These are phyloP conservation scores for Eleginops maclovinus DNA, from an alignment of 2,113 vertebrate genomes.

Conservation along the genomic window DNA sequence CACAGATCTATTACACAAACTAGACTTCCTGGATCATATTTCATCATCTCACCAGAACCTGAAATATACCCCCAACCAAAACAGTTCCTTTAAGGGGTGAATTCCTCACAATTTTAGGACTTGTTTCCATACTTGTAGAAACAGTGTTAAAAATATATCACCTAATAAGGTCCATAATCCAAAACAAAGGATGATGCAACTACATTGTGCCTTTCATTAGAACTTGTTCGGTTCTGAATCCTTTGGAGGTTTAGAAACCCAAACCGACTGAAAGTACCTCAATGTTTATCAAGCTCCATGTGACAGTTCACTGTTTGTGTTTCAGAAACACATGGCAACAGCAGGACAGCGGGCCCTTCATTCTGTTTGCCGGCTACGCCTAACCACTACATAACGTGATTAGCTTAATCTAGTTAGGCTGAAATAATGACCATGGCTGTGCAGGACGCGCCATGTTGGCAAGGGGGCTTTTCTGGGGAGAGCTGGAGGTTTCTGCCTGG, in stretches of 20 bases:
- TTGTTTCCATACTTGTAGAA: no score
- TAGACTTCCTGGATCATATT: not conserved
- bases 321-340: slow-evolving; percentile 63
- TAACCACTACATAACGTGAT: slow-evolving; percentile 77
- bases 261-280: not conserved
- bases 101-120: no score
- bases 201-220: not conserved
- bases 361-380: slow-evolving; percentile 64
- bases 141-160: not conserved
- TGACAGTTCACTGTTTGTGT: slow-evolving; percentile 55
- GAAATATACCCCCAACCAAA: not conserved
- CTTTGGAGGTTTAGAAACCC: slow-evolving; percentile 13
- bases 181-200: not conserved
- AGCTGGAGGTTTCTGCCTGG: slow-evolving; percentile 49
- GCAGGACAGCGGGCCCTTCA: slow-evolving; percentile 64
- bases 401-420: slow-evolving; percentile 81
- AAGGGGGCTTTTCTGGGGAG: slow-evolving; percentile 16
- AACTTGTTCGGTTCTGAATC: no score
- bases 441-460: slow-evolving; percentile 56
- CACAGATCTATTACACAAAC: no score
- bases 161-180: not conserved
- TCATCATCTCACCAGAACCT: not conserved
- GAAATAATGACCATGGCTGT: slow-evolving; percentile 73
- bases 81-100: not conserved
- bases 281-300: slow-evolving; percentile 33